Evolutionary conservation across 2,888 invertebrate genomes (phyloP).

Genomic region (Calliphora vomitoria): DNA sequence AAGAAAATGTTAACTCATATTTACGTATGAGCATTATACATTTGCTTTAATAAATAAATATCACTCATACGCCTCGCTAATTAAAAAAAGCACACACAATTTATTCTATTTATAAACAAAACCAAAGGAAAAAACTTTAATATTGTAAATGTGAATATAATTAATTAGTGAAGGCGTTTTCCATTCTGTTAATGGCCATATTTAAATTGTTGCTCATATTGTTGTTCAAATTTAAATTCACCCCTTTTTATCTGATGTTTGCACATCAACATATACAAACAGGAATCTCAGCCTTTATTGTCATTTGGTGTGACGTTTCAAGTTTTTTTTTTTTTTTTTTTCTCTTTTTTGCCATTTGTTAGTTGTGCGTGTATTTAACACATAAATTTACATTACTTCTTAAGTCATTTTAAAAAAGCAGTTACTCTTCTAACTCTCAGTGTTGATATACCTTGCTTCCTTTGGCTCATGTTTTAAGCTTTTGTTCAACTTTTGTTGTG

Average conservation of each 20-base stretch:
- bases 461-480: background rate
- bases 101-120: background rate
- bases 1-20: background rate
- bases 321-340: background rate
- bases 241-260: background rate
- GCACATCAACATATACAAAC: constrained; percentile 9
- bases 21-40: background rate
- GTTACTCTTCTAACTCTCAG: no score
- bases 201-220: constrained; percentile 36
- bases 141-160: constrained; percentile 14
- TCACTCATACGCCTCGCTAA: background rate
- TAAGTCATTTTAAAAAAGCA: constrained; percentile 29
- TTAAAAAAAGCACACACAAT: background rate
- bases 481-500: constrained; percentile 9
- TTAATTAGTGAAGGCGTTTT: constrained; percentile 35
- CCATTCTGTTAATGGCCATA: background rate
- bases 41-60: background rate
- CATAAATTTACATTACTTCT: constrained; percentile 77
- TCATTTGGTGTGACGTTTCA: constrained; percentile 30
- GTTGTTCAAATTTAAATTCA: background rate
- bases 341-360: background rate
- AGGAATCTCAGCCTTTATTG: constrained; percentile 28
- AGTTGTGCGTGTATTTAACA: constrained; percentile 70
- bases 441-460: no score
- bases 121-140: background rate